Evolutionary conservation across 92 coral and sea anemone genomes (phyloP).

Genomic region (Paragorgia papillata): DNA sequence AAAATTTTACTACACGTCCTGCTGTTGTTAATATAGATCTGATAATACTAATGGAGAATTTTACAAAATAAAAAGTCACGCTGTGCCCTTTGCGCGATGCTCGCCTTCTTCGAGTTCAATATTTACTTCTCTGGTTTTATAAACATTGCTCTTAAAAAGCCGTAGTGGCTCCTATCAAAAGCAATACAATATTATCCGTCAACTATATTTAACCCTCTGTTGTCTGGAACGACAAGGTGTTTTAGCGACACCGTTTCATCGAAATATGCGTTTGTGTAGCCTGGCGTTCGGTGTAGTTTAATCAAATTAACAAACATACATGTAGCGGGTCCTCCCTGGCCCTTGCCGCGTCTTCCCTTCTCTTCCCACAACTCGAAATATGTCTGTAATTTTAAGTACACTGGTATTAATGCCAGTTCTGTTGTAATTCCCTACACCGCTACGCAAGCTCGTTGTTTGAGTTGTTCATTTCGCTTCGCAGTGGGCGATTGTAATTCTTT

Average conservation of each 20-base stretch:
- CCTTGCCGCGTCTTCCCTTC: too few species aligned
- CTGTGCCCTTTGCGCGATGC: background rate
- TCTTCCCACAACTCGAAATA: constrained; percentile 4
- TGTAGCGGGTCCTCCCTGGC: background rate
- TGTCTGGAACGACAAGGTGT: background rate
- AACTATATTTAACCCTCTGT: background rate
- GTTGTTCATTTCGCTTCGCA: too few species aligned
- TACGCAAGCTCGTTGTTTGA: too few species aligned
- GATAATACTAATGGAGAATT: too few species aligned
- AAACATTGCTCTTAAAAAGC: too few species aligned
- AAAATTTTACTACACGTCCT: constrained; percentile 1
- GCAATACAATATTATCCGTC: too few species aligned
- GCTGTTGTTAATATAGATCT: background rate
- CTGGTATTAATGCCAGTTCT: too few species aligned
- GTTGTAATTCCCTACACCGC: too few species aligned
- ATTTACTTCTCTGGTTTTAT: too few species aligned
- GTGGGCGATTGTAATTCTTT: too few species aligned
- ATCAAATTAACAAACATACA: background rate
- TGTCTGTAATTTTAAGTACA: constrained; percentile 32
- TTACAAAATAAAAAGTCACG: background rate
- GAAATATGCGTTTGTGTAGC: background rate
- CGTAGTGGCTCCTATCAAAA: too few species aligned
- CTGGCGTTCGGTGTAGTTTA: background rate
- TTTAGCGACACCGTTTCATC: background rate
- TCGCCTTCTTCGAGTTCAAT: background rate